Evolutionary conservation across 2,113 vertebrate species (phyloP), one percentile per base, ranked within the genome.

Genomic region (Anser cygnoides): DNA sequence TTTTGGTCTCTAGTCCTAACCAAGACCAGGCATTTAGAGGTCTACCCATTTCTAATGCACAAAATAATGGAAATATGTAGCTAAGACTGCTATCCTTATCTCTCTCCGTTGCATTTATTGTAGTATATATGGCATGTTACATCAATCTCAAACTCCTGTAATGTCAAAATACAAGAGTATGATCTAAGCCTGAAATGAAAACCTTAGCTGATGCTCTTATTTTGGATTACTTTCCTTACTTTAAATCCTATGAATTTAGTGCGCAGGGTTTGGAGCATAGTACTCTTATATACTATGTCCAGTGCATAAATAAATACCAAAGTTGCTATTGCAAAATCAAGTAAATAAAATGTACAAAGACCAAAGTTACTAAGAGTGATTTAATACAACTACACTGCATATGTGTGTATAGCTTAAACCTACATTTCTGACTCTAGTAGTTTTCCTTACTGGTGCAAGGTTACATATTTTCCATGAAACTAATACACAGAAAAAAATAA

Each of bases 201-300:
- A 35, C 76, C 62, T 90, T 87, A 75, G 83, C 58, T 84, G 92
- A 92, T 95, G 44, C 35, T 87, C 83, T 95, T 90, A 84, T 49
- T 96, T 84, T 84, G 74, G 76, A 90, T 93, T 93, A 87, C 78
- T 95, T 94, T 81, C 44, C 62, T 91, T 84, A 54, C 19, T 90
- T 84, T 78, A 92, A 96, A 92, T 84, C 49, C 72, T 75, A 19
- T 78, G 54, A 37, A 84, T 94, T 92, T 84, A 78, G 26, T 65
- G 49, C 20, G 65, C 10, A 49, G 25, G 2, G 1, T 63, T 91
- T 37, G 10, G 31, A 16, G 5, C 0, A 39, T 28, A 46, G 46
- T 46, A 46, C 46, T 46, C 46, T 46, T 46, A 46, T 46, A 46
- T 46, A 46, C 46, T 46, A 20, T 49, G 26, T 61, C 20, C 52